These are phyloP conservation scores for Gibbula magus DNA, from an alignment of 2,888 invertebrate genomes.

Conservation along the genomic window DNA sequence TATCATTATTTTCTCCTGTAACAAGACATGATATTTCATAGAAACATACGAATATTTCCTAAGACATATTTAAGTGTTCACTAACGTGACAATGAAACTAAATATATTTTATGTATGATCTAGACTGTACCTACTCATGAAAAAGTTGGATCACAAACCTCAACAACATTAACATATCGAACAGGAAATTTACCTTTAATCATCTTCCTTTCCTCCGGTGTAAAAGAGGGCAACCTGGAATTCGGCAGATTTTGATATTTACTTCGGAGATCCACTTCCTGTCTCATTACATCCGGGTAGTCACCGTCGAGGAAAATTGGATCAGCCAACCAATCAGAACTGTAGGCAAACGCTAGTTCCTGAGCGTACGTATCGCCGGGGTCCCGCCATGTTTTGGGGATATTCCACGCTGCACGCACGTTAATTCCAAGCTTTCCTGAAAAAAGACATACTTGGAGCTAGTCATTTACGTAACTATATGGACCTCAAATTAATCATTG, in stretches of 20 bases:
- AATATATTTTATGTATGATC: too few species aligned
- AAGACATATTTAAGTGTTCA: too few species aligned
- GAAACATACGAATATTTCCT: too few species aligned
- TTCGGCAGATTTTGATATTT: slow-evolving; percentile 35
- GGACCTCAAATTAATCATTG: too few species aligned
- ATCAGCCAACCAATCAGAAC: slow-evolving; percentile 62
- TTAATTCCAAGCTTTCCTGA: slow-evolving; percentile 46
- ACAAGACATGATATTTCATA: too few species aligned
- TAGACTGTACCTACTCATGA: too few species aligned
- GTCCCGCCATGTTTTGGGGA: slow-evolving; percentile 37
- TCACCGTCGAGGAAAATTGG: slow-evolving; percentile 74
- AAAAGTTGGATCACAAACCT: too few species aligned
- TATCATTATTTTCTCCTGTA: too few species aligned
- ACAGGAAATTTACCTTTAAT: neutral
- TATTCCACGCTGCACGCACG: slow-evolving; percentile 39
- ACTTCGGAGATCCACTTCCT: slow-evolving; percentile 55
- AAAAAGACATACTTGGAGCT: neutral
- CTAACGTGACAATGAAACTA: too few species aligned
- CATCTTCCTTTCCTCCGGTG: slow-evolving; percentile 4
- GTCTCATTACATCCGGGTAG: slow-evolving; percentile 72
- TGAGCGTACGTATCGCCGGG: slow-evolving; percentile 45
- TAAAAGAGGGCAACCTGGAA: neutral
- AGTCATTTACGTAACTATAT: neutral
- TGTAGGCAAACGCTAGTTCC: slow-evolving; percentile 38
- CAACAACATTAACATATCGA: too few species aligned